phyloP scores from a whole-genome alignment of 2,888 invertebrate genomes.

The Nebria brevicollis region DNA sequence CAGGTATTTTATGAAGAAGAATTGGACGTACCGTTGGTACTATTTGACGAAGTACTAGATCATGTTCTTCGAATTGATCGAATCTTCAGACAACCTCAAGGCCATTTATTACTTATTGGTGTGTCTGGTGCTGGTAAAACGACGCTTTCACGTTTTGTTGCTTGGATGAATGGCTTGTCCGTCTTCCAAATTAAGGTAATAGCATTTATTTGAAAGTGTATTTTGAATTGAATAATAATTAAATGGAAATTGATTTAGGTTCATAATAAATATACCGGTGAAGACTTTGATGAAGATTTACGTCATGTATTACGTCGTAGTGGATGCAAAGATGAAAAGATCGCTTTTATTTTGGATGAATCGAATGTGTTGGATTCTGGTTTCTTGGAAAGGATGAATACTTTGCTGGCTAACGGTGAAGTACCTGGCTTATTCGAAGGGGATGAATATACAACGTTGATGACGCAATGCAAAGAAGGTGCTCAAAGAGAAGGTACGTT shows the following conservation, averaged over 20 bases:
- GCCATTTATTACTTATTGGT: conserved; percentile 96
- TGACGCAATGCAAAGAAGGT: conserved; percentile 99
- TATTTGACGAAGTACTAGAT: conserved; percentile 99
- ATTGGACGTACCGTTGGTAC: conserved; percentile 95
- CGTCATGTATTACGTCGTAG: conserved; percentile 86
- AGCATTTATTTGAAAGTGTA: conserved; percentile 6
- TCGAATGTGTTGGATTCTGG: conserved; percentile 98
- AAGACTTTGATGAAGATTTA: conserved; percentile 99
- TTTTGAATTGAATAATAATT: not conserved
- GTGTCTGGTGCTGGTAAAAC: conserved; percentile 99
- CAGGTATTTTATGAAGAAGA: conserved; percentile 99
- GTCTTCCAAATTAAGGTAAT: conserved; percentile 97
- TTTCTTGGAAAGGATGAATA: conserved; percentile 99
- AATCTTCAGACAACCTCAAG: conserved; percentile 99
- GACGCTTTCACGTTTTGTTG: conserved; percentile 97
- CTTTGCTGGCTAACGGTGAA: conserved; percentile 97
- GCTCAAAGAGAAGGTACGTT: conserved; percentile 86
- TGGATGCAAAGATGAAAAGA: conserved; percentile 96
- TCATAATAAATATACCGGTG: conserved; percentile 98
- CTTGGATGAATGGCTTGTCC: conserved; percentile 99
- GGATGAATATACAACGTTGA: conserved; percentile 97
- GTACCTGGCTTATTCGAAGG: conserved; percentile 95
- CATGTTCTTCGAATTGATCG: conserved; percentile 98
- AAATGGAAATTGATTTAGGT: conserved; percentile 66
- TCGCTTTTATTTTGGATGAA: conserved; percentile 98